Percentiles rank a stretch among this genome's conserved stretches.
Evolutionary conservation across 2,888 invertebrate genomes (phyloP).

Genomic region (Agelastica alni): DNA sequence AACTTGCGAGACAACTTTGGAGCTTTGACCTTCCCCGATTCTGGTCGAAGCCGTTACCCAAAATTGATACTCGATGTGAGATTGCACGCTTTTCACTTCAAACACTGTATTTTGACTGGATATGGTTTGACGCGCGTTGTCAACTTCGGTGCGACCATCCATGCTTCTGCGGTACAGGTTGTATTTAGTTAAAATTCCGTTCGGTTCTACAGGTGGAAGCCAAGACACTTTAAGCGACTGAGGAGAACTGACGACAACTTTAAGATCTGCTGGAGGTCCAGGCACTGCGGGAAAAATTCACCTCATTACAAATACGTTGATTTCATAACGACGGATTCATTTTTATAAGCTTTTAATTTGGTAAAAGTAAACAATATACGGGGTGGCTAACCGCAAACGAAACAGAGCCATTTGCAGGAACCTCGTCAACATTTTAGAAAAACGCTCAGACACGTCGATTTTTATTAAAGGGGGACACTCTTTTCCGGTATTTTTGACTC

Average conservation of each 20-base stretch:
- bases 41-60: slow-evolving; percentile 79
- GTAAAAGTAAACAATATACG: too few species aligned
- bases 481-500: too few species aligned
- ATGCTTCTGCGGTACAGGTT: slow-evolving; percentile 71
- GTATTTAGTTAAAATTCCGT: slow-evolving; percentile 78
- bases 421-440: too few species aligned
- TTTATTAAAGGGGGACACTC: too few species aligned
- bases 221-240: slow-evolving; percentile 78
- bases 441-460: too few species aligned
- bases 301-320: not conserved
- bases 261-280: slow-evolving; percentile 77
- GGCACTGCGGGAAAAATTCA: slow-evolving; percentile 64
- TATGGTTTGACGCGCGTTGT: slow-evolving; percentile 69
- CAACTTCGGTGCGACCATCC: slow-evolving; percentile 70
- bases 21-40: slow-evolving; percentile 77
- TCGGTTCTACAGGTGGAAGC: slow-evolving; percentile 74
- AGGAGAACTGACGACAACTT: slow-evolving; percentile 75
- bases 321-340: too few species aligned
- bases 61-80: slow-evolving; percentile 75
- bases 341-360: too few species aligned
- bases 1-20: slow-evolving; percentile 68
- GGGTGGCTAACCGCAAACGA: too few species aligned
- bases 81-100: slow-evolving; percentile 70
- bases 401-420: too few species aligned
- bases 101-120: slow-evolving; percentile 67